Evolutionary conservation across 2,797 vertebrate species (phyloP).

Genomic region (Rhincodon typus): DNA sequence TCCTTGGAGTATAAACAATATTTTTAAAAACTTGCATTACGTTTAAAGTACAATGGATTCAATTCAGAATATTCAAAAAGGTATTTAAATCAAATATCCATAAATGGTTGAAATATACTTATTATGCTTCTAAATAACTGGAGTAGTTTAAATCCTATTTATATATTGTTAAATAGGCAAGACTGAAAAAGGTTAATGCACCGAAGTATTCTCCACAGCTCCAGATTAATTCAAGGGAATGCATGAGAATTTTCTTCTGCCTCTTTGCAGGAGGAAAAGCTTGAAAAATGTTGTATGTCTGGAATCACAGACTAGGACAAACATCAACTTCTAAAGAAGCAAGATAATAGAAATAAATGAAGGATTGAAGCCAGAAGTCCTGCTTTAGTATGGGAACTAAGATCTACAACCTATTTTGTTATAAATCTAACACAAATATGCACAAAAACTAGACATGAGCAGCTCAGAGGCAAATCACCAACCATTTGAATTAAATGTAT

Average conservation of each 20-base stretch:
- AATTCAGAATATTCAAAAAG: not conserved
- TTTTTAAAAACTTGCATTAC: not conserved
- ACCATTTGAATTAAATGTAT: not conserved
- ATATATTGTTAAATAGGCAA: not conserved
- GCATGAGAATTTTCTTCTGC: not conserved
- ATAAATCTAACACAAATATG: not conserved
- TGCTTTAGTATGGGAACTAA: constrained; percentile 31
- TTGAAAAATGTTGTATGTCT: constrained; percentile 17
- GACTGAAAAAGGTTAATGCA: not conserved
- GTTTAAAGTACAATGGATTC: not conserved
- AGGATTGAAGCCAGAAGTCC: constrained; percentile 17
- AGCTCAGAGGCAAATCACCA: not conserved
- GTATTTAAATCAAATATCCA: not conserved
- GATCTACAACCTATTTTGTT: too few species aligned
- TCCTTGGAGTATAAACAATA: not conserved
- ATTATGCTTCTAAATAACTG: not conserved
- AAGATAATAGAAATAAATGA: constrained; percentile 24
- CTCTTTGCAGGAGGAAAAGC: not conserved
- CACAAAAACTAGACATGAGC: not conserved
- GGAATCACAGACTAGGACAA: not conserved
- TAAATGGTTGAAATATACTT: not conserved
- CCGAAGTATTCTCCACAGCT: not conserved
- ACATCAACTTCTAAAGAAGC: not conserved
- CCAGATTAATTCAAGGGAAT: not conserved
- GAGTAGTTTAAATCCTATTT: not conserved